Evolutionary conservation across 2,113 vertebrate species (phyloP), one percentile per base, ranked within the genome.

Genomic region (Cyprinodon variegatus): DNA sequence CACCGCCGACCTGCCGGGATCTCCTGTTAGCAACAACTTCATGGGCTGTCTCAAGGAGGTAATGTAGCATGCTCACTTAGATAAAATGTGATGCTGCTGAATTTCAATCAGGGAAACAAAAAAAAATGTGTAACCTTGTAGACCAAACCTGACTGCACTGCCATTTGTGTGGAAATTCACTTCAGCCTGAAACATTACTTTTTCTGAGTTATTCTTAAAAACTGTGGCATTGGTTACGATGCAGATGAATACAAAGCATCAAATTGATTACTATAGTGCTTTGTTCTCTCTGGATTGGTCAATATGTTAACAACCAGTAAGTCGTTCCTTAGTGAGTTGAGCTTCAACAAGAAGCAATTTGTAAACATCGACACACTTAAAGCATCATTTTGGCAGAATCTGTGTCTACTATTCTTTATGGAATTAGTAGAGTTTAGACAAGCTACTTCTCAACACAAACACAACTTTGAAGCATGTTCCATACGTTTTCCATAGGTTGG

Each of bases 11-110:
- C 91, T 99, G 74, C 98, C 98, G 11, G 98, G 98, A 3, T 99
- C 97, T 48, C 98, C 98, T 0, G 98, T 99, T 89, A 99, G 97
- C 95, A 99, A 99, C 93, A 99, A 99, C 93, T 99, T 99, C 94
- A 99, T 99, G 97, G 98, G 98, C 87, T 99, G 98, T 88, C 95
- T 99, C 29, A 99, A 97, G 92, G 98, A 99, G 97, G 98, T 99
- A 82, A 48, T 69, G 91, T 29, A 36, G 17, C 61, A 11, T 12
- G 20, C n/a, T 71, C 4, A 1, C 41, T 0, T 8, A 65, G 63
- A 57, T 20, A 57, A 57, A 20, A 57, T n/a, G 50, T n/a, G 50
- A 8, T 57, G 17, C 50, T 57, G 17, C 50, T 57, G 50, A 20
- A 57, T 57, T 57, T 57, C 17, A 57, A 57, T n/a, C 17, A 57